phyloP scores from a whole-genome alignment of 2,797 vertebrate species.

The Muraenolepis orangiensis region DNA sequence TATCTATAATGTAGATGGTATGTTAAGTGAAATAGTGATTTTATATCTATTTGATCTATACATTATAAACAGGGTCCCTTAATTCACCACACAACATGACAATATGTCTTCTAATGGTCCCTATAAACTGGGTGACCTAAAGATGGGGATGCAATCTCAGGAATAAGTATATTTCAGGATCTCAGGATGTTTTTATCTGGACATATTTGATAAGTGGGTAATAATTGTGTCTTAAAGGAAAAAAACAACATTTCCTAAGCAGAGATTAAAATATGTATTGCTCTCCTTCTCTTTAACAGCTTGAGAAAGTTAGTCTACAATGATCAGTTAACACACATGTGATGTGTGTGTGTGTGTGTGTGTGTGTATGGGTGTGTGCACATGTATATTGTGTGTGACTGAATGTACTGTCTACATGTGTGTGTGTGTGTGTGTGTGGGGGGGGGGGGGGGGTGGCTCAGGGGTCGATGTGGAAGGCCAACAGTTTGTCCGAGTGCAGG shows the following conservation, averaged over 20 bases:
- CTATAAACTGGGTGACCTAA: constrained; percentile 42
- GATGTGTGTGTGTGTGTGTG: not conserved
- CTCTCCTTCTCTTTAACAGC: constrained; percentile 30
- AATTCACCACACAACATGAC: constrained; percentile 51
- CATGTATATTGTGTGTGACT: too few species aligned
- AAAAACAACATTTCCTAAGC: constrained; percentile 42
- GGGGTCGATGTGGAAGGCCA: constrained; percentile 78
- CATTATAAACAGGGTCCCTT: constrained; percentile 73
- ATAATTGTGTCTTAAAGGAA: constrained; percentile 42
- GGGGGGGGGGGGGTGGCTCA: constrained; percentile 39
- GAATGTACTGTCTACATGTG: too few species aligned
- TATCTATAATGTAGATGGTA: constrained; percentile 46
- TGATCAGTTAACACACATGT: not conserved
- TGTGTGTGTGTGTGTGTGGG: constrained; percentile 6
- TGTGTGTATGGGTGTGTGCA: not conserved
- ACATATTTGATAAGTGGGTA: constrained; percentile 55
- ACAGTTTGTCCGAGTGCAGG: constrained; percentile 78
- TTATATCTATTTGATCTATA: constrained; percentile 48
- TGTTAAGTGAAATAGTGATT: constrained; percentile 54
- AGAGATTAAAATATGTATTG: constrained; percentile 19
- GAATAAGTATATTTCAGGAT: too few species aligned
- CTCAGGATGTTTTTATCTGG: constrained; percentile 41
- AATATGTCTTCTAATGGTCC: constrained; percentile 60
- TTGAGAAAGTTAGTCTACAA: constrained; percentile 9
- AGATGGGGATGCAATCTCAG: constrained; percentile 34